Conservation (phyloP, 2,888 invertebrate genomes). For the Acanthosepion esculentum region DNA sequence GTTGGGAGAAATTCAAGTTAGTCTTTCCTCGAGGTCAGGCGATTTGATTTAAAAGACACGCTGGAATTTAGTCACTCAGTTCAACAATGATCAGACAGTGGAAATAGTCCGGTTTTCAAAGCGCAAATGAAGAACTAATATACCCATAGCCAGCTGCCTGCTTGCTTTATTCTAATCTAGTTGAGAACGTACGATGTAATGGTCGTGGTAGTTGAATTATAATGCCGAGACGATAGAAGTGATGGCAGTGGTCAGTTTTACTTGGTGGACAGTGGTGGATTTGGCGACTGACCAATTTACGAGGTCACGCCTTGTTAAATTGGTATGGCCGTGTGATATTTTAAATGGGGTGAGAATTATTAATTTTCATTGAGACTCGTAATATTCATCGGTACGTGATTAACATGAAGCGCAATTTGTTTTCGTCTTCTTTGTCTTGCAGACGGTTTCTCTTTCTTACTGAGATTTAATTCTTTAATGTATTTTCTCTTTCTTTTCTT, state of each 20-base stretch:
- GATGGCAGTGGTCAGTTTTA: background rate
- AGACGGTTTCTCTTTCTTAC: too few species aligned
- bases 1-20: background rate
- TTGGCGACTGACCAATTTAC: background rate
- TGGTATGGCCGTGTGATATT: background rate
- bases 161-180: background rate
- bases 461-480: too few species aligned
- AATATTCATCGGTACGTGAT: constrained; percentile 17
- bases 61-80: background rate
- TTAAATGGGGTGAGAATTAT: background rate
- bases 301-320: constrained; percentile 13
- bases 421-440: too few species aligned
- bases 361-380: background rate
- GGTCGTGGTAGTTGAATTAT: background rate
- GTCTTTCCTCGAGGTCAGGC: background rate
- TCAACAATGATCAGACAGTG: background rate
- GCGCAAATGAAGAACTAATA: fast-evolving
- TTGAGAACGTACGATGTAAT: background rate
- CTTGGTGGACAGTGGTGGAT: background rate
- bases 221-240: background rate
- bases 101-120: background rate
- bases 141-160: background rate
- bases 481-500: too few species aligned
- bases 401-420: background rate
- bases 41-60: background rate